phyloP scores from a whole-genome alignment of 1,140 invertebrate species.

The Hetaerina americana region DNA sequence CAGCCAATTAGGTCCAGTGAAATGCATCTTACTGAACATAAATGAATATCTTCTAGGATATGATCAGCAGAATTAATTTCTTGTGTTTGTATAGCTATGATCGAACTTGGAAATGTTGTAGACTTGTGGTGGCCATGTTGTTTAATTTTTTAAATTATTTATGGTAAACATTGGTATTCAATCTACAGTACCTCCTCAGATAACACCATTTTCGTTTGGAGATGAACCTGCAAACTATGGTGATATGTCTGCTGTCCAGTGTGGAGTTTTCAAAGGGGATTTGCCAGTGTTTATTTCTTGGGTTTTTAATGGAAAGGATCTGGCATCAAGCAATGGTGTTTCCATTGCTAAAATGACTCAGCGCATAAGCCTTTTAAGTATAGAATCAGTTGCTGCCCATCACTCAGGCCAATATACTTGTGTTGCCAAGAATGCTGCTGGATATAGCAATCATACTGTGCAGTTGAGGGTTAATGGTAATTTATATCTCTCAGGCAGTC shows the following conservation, averaged over 20 bases:
- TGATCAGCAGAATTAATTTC: too few species aligned
- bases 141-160: too few species aligned
- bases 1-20: too few species aligned
- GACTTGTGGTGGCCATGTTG: too few species aligned
- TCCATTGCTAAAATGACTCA: slow-evolving; percentile 24
- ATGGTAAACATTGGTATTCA: too few species aligned
- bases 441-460: slow-evolving; percentile 49
- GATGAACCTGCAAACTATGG: slow-evolving; percentile 14
- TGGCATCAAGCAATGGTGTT: slow-evolving; percentile 4
- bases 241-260: slow-evolving; percentile 16
- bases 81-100: too few species aligned
- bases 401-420: slow-evolving; percentile 68
- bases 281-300: slow-evolving; percentile 16
- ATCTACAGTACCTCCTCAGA: slow-evolving; percentile 14
- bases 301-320: slow-evolving; percentile 10
- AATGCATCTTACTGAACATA: too few species aligned
- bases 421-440: slow-evolving; percentile 58
- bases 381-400: slow-evolving; percentile 54
- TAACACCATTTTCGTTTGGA: slow-evolving; percentile 13
- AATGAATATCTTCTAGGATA: too few species aligned
- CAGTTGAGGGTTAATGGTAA: slow-evolving; percentile 35
- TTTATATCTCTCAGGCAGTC: too few species aligned
- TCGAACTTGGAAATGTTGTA: too few species aligned
- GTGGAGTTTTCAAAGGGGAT: slow-evolving; percentile 17
- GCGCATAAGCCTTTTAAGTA: slow-evolving; percentile 48